A percentile compares a stretch with the other conserved stretches of the same genome.
These are phyloP conservation scores for Saturnia pavonia DNA, from an alignment of 2,888 invertebrate genomes.

Conservation along the genomic window DNA sequence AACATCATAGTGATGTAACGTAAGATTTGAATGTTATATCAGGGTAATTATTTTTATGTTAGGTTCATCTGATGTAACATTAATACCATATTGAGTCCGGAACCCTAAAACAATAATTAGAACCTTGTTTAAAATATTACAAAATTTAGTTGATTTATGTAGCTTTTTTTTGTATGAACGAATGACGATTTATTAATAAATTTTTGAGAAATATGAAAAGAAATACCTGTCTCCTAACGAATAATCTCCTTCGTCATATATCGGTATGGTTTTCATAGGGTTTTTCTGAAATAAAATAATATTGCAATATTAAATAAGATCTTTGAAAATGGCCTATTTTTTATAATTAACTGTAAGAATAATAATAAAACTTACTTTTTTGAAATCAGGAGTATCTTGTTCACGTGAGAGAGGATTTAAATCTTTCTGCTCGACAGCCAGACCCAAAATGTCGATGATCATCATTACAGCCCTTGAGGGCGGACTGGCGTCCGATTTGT, in stretches of 20 bases:
- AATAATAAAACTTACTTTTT: conserved; percentile 44
- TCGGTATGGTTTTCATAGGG: conserved; percentile 69
- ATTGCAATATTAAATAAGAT: neutral
- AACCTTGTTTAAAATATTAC: too few relatives aligned
- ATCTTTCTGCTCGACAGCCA: conserved; percentile 47
- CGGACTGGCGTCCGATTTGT: conserved; percentile 62
- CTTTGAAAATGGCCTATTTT: neutral
- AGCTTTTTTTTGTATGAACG: too few relatives aligned
- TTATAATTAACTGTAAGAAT: conserved; percentile 1
- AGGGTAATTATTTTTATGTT: too few relatives aligned
- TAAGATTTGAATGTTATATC: too few relatives aligned
- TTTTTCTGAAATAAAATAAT: conserved; percentile 58
- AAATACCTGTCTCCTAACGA: conserved; percentile 66
- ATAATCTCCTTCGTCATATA: conserved; percentile 62
- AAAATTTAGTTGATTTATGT: too few relatives aligned
- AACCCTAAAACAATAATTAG: too few relatives aligned
- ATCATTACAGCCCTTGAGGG: conserved; percentile 69
- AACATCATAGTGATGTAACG: too few relatives aligned
- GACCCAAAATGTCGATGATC: conserved; percentile 57
- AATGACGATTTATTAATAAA: too few relatives aligned
- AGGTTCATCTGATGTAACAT: too few relatives aligned
- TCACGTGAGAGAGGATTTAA: conserved; percentile 63
- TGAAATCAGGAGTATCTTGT: conserved; percentile 61
- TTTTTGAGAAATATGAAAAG: neutral
- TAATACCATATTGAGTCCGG: too few relatives aligned